Evolutionary conservation across 2,888 invertebrate species (phyloP).

Genomic region (Cephus sareptanus): DNA sequence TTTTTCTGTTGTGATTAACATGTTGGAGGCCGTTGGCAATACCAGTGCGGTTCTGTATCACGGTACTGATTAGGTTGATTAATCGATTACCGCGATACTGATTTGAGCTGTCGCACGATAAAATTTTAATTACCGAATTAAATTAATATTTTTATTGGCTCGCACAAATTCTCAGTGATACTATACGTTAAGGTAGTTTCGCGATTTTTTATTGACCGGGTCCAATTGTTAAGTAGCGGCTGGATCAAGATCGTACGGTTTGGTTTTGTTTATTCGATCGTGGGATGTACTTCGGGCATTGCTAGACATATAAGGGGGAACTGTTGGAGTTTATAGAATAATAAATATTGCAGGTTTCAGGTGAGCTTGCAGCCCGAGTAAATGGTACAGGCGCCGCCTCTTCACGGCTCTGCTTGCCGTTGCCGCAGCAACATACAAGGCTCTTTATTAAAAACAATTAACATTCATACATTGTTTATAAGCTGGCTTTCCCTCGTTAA

Average conservation of each 20-base stretch:
- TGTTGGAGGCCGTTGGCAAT: neutral
- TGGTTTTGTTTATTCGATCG: neutral
- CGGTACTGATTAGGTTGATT: neutral
- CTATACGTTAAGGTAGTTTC: neutral
- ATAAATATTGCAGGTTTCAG: slow-evolving; percentile 47
- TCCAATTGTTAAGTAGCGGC: neutral
- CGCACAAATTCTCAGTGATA: neutral
- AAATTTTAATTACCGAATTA: neutral
- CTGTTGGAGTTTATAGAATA: neutral
- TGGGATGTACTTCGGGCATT: neutral
- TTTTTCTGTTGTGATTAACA: neutral
- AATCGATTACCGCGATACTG: neutral
- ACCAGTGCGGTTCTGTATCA: neutral
- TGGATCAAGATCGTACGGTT: neutral
- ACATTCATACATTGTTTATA: slow-evolving; percentile 57
- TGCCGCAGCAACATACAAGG: slow-evolving; percentile 64
- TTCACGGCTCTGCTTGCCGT: slow-evolving; percentile 64
- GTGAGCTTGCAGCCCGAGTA: slow-evolving; percentile 42
- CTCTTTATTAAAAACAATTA: slow-evolving; percentile 67
- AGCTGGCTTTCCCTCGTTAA: slow-evolving; percentile 34
- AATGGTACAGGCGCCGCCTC: slow-evolving; percentile 57
- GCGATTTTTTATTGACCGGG: neutral
- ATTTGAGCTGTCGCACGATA: neutral
- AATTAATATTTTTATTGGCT: neutral
- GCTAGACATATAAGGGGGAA: neutral